A percentile compares a stretch with the other conserved stretches of the same genome.
These are phyloP conservation scores for Ethmia dodecea DNA, from an alignment of 2,888 invertebrate genomes.

Conservation along the genomic window DNA sequence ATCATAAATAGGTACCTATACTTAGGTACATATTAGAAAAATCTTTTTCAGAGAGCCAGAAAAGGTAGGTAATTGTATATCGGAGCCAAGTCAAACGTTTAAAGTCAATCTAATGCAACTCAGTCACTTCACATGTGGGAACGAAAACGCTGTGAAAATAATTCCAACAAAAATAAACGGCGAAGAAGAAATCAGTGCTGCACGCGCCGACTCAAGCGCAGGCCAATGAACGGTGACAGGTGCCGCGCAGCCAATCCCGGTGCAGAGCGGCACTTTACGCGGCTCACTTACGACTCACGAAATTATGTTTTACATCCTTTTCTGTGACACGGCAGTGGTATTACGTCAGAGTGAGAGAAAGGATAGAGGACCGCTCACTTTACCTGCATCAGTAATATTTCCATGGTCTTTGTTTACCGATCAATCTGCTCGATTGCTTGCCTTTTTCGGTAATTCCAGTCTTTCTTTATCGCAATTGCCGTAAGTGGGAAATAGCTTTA, in stretches of 20 bases:
- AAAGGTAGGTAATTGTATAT: no score
- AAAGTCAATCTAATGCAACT: no score
- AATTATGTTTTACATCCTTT: constrained; percentile 45
- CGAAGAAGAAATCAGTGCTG: constrained; percentile 42
- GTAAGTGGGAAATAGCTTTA: background rate
- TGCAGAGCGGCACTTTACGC: constrained; percentile 42
- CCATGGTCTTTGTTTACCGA: constrained; percentile 41
- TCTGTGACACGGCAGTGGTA: constrained; percentile 21
- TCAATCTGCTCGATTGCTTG: constrained; percentile 29
- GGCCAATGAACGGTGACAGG: constrained; percentile 70
- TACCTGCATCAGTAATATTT: constrained; percentile 23
- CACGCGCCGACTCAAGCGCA: constrained; percentile 46
- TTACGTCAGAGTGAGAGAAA: constrained; percentile 24
- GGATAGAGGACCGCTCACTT: constrained; percentile 24
- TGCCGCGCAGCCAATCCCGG: constrained; percentile 53
- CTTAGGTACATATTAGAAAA: no score
- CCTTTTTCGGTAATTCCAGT: constrained; percentile 27
- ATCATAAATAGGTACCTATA: no score
- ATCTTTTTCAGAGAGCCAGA: no score
- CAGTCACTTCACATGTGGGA: no score
- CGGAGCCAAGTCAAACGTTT: no score
- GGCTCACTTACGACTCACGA: constrained; percentile 43
- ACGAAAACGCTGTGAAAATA: constrained; percentile 24
- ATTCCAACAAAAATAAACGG: constrained; percentile 32
- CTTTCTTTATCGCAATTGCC: background rate